phyloP scores from a whole-genome alignment of 2,888 invertebrate species.

The Nemotelus nigrinus region DNA sequence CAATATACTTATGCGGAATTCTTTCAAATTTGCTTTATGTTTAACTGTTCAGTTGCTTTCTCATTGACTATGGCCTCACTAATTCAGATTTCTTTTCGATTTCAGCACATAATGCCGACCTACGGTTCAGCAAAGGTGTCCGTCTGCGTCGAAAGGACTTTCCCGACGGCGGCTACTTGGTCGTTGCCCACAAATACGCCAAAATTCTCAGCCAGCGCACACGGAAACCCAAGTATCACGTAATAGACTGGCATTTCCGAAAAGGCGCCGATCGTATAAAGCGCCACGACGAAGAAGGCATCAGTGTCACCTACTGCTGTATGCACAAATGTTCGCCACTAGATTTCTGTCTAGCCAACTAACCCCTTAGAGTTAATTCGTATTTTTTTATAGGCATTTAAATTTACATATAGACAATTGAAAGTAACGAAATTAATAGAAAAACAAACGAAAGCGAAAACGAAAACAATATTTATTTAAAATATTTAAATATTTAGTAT shows the following conservation, averaged over 20 bases:
- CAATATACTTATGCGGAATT: too few relatives aligned
- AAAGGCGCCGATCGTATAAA: constrained; percentile 7
- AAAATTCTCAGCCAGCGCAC: constrained; percentile 57
- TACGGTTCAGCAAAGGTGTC: constrained; percentile 1
- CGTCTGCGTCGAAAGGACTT: constrained; percentile 58
- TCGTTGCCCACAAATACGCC: constrained; percentile 58
- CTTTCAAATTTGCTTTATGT: too few relatives aligned
- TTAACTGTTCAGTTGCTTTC: too few relatives aligned
- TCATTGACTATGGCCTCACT: too few relatives aligned
- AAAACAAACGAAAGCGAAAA: background rate
- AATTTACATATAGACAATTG: background rate
- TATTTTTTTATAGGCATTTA: background rate
- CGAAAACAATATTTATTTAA: constrained; percentile 14
- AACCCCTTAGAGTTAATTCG: background rate
- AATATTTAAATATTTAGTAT: constrained; percentile 25
- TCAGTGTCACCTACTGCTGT: constrained; percentile 27
- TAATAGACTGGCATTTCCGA: constrained; percentile 48
- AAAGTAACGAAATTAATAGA: background rate
- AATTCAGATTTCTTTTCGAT: background rate
- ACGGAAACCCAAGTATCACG: constrained; percentile 59
- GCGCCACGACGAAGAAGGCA: constrained; percentile 5
- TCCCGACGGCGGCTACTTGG: constrained; percentile 61
- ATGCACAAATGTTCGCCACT: constrained; percentile 30
- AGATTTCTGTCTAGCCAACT: constrained; percentile 19
- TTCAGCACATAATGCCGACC: background rate